phyloP scores from a whole-genome alignment of 92 coral and sea anemone genomes.

The Scolanthus callimorphus region DNA sequence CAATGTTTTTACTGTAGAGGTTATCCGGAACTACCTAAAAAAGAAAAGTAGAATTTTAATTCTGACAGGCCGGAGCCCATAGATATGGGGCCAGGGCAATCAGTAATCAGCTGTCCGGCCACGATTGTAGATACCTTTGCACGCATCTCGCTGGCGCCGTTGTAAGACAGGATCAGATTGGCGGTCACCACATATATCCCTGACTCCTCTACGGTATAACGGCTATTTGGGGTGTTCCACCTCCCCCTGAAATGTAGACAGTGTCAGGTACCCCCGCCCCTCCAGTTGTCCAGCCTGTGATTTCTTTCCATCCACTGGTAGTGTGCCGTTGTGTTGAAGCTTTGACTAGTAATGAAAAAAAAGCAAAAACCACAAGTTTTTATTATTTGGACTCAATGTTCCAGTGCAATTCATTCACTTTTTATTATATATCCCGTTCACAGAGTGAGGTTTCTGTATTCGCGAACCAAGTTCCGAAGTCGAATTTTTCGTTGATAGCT shows the following conservation, averaged over 20 bases:
- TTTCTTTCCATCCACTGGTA: conserved; percentile 13
- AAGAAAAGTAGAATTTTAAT: background rate
- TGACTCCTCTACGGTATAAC: conserved; percentile 21
- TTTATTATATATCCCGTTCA: too few relatives aligned
- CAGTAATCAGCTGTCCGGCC: too few relatives aligned
- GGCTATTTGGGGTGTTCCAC: conserved; percentile 9
- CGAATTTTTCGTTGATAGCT: too few relatives aligned
- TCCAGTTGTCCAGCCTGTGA: conserved; percentile 15
- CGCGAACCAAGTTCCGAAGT: too few relatives aligned
- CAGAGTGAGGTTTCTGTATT: too few relatives aligned
- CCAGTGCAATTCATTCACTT: too few relatives aligned
- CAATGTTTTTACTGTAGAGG: background rate
- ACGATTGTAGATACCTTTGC: background rate
- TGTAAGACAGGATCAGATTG: conserved; percentile 24
- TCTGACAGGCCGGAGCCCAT: background rate
- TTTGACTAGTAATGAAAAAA: too few relatives aligned
- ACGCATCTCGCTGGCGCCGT: conserved; percentile 3
- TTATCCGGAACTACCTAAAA: background rate
- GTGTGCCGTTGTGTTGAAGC: conserved; percentile 1
- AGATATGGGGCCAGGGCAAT: background rate
- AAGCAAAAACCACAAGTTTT: too few relatives aligned
- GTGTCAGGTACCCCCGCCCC: conserved; percentile 7
- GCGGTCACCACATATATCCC: conserved; percentile 44
- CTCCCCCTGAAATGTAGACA: conserved; percentile 3
- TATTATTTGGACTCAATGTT: too few relatives aligned